phyloP scores from a whole-genome alignment of 1,140 invertebrate genomes.

The Drosophila mauritiana region DNA sequence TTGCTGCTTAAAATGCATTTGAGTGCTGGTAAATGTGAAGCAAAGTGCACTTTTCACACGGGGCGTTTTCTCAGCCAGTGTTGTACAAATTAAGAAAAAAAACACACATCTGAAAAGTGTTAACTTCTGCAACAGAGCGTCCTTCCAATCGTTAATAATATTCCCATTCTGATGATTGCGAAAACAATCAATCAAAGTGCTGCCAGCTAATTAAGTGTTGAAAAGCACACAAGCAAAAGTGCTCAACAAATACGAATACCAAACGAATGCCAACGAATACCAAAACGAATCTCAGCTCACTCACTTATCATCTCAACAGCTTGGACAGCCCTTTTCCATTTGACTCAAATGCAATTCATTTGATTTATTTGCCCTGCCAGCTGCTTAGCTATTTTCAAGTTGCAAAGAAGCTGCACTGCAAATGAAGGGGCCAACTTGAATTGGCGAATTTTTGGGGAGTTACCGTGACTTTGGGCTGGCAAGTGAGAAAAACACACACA shows the following conservation, averaged over 20 bases:
- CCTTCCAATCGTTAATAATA: not conserved
- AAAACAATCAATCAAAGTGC: not conserved
- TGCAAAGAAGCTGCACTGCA: slow-evolving; percentile 8
- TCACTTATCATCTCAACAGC: slow-evolving; percentile 28
- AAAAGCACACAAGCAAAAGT: slow-evolving; percentile 1
- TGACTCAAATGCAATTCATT: slow-evolving; percentile 39
- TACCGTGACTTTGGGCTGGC: not conserved
- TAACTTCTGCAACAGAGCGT: too few species aligned
- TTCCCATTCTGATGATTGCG: not conserved
- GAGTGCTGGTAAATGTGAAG: slow-evolving; percentile 18
- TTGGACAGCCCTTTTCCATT: slow-evolving; percentile 13
- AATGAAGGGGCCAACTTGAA: not conserved
- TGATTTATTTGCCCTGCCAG: slow-evolving; percentile 55
- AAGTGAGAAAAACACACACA: slow-evolving; percentile 18
- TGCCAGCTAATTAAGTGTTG: slow-evolving; percentile 21
- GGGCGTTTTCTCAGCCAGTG: slow-evolving; percentile 7
- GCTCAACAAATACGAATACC: slow-evolving; percentile 4
- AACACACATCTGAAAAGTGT: too few species aligned
- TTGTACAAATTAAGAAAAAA: slow-evolving; percentile 13
- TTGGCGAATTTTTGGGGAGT: not conserved
- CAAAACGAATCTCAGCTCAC: slow-evolving; percentile 11
- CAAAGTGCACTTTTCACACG: slow-evolving; percentile 35
- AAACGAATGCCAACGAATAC: not conserved
- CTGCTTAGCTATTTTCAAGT: slow-evolving; percentile 32
- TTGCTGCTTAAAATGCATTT: slow-evolving; percentile 15